Evolutionary conservation across 2,113 vertebrate species (phyloP).

Genomic region (Nipponia nippon): DNA sequence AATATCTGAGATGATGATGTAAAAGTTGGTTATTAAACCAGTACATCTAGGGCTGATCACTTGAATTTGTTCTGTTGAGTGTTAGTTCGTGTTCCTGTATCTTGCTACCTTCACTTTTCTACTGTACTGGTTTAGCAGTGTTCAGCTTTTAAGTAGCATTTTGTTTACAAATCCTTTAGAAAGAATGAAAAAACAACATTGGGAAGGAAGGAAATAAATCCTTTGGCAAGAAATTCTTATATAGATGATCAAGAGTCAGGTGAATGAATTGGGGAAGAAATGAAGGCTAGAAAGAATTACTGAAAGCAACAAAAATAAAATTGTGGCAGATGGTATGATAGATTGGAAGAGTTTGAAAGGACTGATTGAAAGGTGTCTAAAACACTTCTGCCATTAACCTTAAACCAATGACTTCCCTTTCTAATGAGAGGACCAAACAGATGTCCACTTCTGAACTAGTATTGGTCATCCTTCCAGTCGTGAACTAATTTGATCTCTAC

Average conservation of each 20-base stretch:
- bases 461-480: rapidly evolving
- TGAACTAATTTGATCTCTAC: not conserved
- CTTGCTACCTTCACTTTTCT: not conserved
- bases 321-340: not conserved
- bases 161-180: not conserved
- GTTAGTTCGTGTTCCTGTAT: not conserved
- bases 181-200: not conserved
- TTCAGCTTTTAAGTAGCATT: not conserved
- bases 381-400: not conserved
- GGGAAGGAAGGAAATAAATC: not conserved
- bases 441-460: not conserved
- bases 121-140: not conserved
- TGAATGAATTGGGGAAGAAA: not conserved
- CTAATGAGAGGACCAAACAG: not conserved
- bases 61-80: not conserved
- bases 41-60: not conserved
- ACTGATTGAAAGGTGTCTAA: not conserved
- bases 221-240: not conserved
- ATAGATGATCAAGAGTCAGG: not conserved
- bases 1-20: not conserved
- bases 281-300: not conserved
- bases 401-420: not conserved
- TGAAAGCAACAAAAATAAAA: not conserved
- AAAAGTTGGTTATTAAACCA: not conserved
- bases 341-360: not conserved